These are phyloP conservation scores for Ditylenchus weischeri DNA, from an alignment of 2,888 invertebrate species.

Conservation along the genomic window DNA sequence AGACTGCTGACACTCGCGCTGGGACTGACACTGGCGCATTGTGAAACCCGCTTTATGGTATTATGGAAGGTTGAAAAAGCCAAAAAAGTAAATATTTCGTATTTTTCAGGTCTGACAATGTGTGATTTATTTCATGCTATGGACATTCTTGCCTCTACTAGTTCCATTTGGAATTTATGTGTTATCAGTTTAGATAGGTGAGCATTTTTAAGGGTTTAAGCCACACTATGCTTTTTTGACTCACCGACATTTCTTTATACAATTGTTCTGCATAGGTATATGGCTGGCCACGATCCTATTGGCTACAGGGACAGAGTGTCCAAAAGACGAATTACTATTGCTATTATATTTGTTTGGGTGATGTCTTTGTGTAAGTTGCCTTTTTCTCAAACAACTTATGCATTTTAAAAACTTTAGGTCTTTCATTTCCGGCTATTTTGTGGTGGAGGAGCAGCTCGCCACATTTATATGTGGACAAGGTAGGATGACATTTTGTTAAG, in stretches of 20 bases:
- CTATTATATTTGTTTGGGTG: conserved; percentile 92
- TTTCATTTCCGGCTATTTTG: conserved; percentile 92
- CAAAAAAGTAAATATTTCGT: not conserved
- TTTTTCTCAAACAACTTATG: not conserved
- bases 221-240: no score
- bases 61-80: not conserved
- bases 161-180: conserved; percentile 92
- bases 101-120: conserved; percentile 76
- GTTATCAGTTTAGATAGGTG: conserved; percentile 69
- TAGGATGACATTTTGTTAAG: conserved; percentile 9
- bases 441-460: conserved; percentile 66
- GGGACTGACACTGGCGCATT: no score
- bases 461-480: conserved; percentile 37
- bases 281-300: conserved; percentile 98
- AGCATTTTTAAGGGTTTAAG: no score
- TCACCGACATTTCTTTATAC: no score
- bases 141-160: conserved; percentile 93
- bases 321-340: conserved; percentile 75
- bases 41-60: no score
- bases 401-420: conserved; percentile 59
- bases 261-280: conserved; percentile 66
- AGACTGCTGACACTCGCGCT: no score
- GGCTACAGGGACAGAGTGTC: conserved; percentile 94
- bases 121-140: conserved; percentile 96
- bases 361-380: conserved; percentile 74